Conservation (phyloP, 1,140 invertebrate species). For the Stegodyphus dumicola region DNA sequence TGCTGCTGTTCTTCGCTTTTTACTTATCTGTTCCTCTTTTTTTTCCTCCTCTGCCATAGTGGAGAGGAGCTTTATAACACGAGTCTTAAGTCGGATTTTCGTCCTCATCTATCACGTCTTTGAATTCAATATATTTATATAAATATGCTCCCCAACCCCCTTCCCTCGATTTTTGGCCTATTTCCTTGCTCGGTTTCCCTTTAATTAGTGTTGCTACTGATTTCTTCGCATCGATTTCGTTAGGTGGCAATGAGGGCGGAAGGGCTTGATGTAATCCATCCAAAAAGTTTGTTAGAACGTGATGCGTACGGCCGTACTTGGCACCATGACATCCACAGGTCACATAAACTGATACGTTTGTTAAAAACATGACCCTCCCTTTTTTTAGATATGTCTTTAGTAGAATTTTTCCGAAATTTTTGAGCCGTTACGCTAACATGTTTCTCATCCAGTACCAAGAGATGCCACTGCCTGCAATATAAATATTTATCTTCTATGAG, state of each 20-base stretch:
- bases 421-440: too few species aligned
- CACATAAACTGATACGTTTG: too few species aligned
- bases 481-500: too few species aligned
- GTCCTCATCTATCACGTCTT: conserved; percentile 58
- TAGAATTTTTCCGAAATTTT: too few species aligned
- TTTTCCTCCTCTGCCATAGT: conserved; percentile 28
- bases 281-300: too few species aligned
- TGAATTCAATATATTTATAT: conserved; percentile 59
- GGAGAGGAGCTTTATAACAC: conserved; percentile 59
- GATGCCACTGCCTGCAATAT: too few species aligned
- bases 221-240: neutral
- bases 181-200: conserved; percentile 9
- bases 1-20: conserved; percentile 45
- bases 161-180: neutral
- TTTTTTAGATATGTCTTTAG: too few species aligned
- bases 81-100: conserved; percentile 60
- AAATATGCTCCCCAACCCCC: conserved; percentile 36
- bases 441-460: too few species aligned
- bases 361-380: too few species aligned
- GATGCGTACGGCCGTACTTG: too few species aligned
- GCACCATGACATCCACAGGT: too few species aligned
- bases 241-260: neutral
- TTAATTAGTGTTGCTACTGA: conserved; percentile 3
- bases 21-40: conserved; percentile 48
- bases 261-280: too few species aligned